Percentiles rank a stretch among this genome's conserved stretches.
Evolutionary conservation across 2,113 vertebrate species (phyloP).

Genomic region (Fukomys damarensis): DNA sequence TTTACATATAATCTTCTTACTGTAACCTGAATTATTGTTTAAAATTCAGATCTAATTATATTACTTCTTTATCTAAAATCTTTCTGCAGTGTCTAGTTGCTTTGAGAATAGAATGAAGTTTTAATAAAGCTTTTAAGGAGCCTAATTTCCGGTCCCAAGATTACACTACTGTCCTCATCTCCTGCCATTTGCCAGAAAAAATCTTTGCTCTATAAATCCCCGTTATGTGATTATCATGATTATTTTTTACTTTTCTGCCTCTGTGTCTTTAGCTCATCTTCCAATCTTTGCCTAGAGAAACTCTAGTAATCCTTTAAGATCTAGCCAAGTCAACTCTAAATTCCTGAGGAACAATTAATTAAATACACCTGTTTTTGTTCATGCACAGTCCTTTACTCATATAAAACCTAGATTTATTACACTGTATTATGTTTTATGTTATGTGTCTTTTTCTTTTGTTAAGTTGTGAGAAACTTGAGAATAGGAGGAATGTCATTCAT

Average conservation of each 20-base stretch:
- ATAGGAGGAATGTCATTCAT: not conserved
- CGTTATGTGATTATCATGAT: not conserved
- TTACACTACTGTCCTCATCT: not conserved
- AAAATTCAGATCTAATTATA: not conserved
- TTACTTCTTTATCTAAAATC: slow-evolving; percentile 12
- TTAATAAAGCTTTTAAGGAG: slow-evolving; percentile 19
- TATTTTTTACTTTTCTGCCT: not conserved
- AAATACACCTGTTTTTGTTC: not conserved
- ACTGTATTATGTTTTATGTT: not conserved
- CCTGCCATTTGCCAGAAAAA: not conserved
- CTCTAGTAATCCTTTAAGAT: not conserved
- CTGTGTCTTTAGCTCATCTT: slow-evolving; percentile 19
- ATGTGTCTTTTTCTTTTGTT: slow-evolving; percentile 26
- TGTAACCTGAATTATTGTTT: not conserved
- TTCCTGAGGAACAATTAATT: slow-evolving; percentile 29
- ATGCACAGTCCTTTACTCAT: not conserved
- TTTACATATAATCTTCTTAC: not conserved
- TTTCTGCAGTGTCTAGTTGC: not conserved
- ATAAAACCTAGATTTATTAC: slow-evolving; percentile 42
- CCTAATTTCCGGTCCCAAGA: not conserved
- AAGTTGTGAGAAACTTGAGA: slow-evolving; percentile 22
- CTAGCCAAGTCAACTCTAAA: slow-evolving; percentile 45
- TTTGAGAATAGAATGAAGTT: slow-evolving; percentile 39
- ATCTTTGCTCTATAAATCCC: not conserved
- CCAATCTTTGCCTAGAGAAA: slow-evolving; percentile 44